Percentiles rank a stretch among this genome's conserved stretches.
Evolutionary conservation across 1,140 invertebrate genomes (phyloP).

Genomic region (Trichomalopsis sarcophagae): DNA sequence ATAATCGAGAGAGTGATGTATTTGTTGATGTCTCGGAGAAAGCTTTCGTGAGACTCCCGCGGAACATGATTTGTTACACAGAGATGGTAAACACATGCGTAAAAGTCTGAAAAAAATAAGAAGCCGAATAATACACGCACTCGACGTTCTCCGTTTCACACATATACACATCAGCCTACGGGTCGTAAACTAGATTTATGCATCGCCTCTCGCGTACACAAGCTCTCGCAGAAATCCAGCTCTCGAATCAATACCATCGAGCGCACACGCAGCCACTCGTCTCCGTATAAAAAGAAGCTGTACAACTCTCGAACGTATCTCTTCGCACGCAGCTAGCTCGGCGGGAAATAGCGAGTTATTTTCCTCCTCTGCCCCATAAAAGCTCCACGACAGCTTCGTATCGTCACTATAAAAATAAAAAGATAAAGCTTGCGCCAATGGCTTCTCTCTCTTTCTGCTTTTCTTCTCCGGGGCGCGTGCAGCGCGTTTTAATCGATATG

Average conservation of each 20-base stretch:
- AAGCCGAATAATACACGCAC: too few species aligned
- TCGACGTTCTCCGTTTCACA: too few species aligned
- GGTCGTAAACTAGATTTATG: background rate
- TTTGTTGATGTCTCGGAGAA: too few species aligned
- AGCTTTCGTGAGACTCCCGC: too few species aligned
- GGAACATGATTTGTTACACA: too few species aligned
- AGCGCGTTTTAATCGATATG: background rate
- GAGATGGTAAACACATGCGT: too few species aligned
- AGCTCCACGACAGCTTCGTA: background rate
- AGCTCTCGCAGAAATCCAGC: too few species aligned
- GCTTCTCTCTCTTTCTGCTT: background rate
- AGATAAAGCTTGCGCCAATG: background rate
- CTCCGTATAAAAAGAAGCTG: too few species aligned
- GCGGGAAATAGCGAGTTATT: background rate
- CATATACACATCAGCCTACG: background rate
- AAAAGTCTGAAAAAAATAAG: background rate
- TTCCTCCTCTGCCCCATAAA: conserved; percentile 9
- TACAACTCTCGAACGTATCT: background rate
- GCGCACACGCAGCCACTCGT: too few species aligned
- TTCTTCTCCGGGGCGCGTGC: background rate
- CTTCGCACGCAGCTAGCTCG: background rate
- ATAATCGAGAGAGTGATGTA: too few species aligned
- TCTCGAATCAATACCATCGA: background rate
- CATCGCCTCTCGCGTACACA: background rate
- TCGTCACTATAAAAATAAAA: conserved; percentile 2